Base-by-base conservation (phyloP, 2,113 vertebrate genomes). In the Elanoides forficatus region DNA sequence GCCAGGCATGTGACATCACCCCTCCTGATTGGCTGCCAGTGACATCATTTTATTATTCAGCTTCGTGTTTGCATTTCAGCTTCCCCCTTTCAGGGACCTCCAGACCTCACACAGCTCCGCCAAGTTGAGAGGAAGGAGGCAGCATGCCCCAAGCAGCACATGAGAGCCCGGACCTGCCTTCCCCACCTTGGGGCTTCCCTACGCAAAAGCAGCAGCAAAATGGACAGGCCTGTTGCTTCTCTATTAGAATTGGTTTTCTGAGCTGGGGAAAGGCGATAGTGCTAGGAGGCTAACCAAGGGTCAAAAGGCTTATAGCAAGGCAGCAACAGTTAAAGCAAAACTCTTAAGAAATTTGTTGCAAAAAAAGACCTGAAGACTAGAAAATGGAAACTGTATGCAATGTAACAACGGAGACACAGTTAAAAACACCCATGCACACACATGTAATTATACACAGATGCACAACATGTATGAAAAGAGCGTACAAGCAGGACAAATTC, bases 41-140 rank as follows among this genome's bases (percentile, higher is more conserved):
- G 98, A 99, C 98, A 98, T 98, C 98, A 99, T 95, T 96, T 97
- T 73, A 97, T 97, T 95, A 95, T 96, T 95, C 93, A 84, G 92
- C 88, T 87, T 78, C 9, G 3, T 95, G 94, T 94, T 93, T 96
- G 93, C 71, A 30, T 70, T 94, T 93, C 83, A 86, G 93, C 83
- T 96, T 95, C 96, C 95, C 98, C 96, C 98, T 97, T 97, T 76
- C 68, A 22, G 90, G 93, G 97, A 95, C 93, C 85, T 86, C 73
- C 59, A 62, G 95, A 93, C 92, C 92, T 96, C 95, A 87, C 95
- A 87, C 82, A 65, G 95, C 90, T 92, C 88, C 7, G 15, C 23
- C 38, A 29, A 75, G 86, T 34, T 20, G 50, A n/a, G 66, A 26
- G 76, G 32, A 94, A 82, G 30, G 4, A 34, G 45, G 85, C 95